These are phyloP conservation scores for Drosophila leonis DNA, from an alignment of 2,888 invertebrate species.

Conservation along the genomic window DNA sequence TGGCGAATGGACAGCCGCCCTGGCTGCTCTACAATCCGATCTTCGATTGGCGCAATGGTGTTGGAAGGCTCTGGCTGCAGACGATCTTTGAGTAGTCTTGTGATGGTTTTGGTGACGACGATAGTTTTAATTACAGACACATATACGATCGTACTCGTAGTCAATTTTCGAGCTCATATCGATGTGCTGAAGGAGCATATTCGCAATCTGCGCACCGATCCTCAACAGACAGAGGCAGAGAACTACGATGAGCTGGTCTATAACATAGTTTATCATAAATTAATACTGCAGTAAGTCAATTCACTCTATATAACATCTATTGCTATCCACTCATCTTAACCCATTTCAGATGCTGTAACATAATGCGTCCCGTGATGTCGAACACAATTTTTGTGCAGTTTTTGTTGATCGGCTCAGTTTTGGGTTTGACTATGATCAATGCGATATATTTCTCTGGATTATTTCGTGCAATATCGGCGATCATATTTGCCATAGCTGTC, in stretches of 20 bases:
- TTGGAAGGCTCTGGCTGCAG: slow-evolving; percentile 42
- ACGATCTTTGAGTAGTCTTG: slow-evolving; percentile 41
- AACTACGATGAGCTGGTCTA: slow-evolving; percentile 56
- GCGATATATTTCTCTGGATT: slow-evolving; percentile 40
- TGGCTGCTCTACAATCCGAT: slow-evolving; percentile 62
- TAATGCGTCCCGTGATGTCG: slow-evolving; percentile 15
- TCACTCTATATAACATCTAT: neutral
- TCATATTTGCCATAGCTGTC: slow-evolving; percentile 32
- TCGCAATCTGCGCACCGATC: slow-evolving; percentile 42
- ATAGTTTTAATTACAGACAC: slow-evolving; percentile 12
- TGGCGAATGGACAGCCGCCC: slow-evolving; percentile 30
- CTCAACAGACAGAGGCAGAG: slow-evolving; percentile 26
- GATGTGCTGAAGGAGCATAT: slow-evolving; percentile 56
- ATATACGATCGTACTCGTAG: slow-evolving; percentile 42
- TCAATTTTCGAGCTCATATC: slow-evolving; percentile 43
- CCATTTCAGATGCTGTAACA: slow-evolving; percentile 10
- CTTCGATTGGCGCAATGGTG: slow-evolving; percentile 49
- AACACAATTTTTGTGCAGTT: slow-evolving; percentile 57
- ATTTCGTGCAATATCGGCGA: slow-evolving; percentile 47
- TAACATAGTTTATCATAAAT: slow-evolving; percentile 52
- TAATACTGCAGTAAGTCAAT: slow-evolving; percentile 46
- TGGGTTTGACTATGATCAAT: slow-evolving; percentile 51
- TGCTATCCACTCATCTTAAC: too few relatives aligned
- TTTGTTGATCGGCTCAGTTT: slow-evolving; percentile 43
- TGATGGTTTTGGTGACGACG: neutral